phyloP scores from a whole-genome alignment of 2,113 vertebrate species.

The Peromyscus polionotus region DNA sequence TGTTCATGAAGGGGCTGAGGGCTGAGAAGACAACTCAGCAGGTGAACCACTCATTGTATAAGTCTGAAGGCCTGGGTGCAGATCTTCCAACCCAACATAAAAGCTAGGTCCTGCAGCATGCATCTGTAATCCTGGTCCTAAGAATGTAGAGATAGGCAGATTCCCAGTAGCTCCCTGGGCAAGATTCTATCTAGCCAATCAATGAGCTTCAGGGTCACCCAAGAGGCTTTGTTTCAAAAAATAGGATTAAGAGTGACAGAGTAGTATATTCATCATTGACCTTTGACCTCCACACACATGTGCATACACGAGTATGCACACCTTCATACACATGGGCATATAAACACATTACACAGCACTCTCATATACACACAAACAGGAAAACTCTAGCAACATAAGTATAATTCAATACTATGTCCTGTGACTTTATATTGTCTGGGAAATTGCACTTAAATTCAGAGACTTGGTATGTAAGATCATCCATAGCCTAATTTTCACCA shows the following conservation, averaged over 20 bases:
- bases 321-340: too few species aligned
- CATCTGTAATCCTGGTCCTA: not conserved
- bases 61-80: not conserved
- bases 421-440: not conserved
- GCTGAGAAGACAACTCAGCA: not conserved
- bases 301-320: not conserved
- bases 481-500: not conserved
- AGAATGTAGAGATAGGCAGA: not conserved
- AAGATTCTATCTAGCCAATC: not conserved
- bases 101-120: not conserved
- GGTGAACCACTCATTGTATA: not conserved
- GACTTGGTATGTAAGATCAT: not conserved
- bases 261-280: not conserved
- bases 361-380: not conserved
- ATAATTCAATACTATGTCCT: not conserved
- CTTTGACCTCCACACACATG: not conserved
- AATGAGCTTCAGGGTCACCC: not conserved
- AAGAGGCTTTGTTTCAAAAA: not conserved
- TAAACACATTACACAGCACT: not conserved
- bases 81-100: not conserved
- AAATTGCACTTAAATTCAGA: not conserved
- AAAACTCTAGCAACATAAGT: too few species aligned
- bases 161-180: not conserved
- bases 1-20: not conserved
- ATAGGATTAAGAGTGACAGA: not conserved